Conservation (phyloP, 2,888 invertebrate genomes). For the Yponomeuta malinellus region DNA sequence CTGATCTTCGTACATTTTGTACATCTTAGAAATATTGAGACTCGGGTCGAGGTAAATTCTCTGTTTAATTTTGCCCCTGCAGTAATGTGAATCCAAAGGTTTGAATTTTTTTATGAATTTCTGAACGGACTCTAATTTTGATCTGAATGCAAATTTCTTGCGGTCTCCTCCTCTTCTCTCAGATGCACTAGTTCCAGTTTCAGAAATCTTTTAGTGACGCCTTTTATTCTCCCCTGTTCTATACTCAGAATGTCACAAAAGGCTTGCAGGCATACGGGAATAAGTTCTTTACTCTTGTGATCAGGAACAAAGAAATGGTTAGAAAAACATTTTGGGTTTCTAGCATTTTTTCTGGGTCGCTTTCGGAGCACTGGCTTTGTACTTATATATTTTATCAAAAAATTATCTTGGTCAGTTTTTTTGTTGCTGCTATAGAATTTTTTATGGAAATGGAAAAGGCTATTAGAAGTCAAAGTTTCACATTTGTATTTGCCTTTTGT, state of each 20-base stretch:
- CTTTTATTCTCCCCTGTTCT: slow-evolving; percentile 19
- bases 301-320: slow-evolving; percentile 13
- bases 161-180: slow-evolving; percentile 20
- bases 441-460: slow-evolving; percentile 4
- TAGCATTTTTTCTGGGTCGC: not conserved
- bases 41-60: slow-evolving; percentile 17
- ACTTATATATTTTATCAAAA: not conserved
- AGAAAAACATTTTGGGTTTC: not conserved
- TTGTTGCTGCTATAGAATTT: not conserved
- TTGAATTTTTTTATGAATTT: slow-evolving; percentile 19
- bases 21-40: slow-evolving; percentile 17
- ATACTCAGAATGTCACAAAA: slow-evolving; percentile 17
- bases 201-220: slow-evolving; percentile 19
- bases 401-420: slow-evolving; percentile 12
- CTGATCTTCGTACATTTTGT: slow-evolving; percentile 18
- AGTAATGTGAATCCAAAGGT: slow-evolving; percentile 20
- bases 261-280: slow-evolving; percentile 17
- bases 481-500: not conserved
- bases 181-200: slow-evolving; percentile 18
- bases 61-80: slow-evolving; percentile 17
- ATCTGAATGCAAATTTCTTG: slow-evolving; percentile 17
- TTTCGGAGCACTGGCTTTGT: not conserved
- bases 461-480: not conserved
- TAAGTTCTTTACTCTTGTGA: not conserved
- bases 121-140: slow-evolving; percentile 17